Percentiles rank a stretch among this genome's conserved stretches.
Evolutionary conservation across 2,797 vertebrate species (phyloP).

Genomic region (Chelon labrosus): DNA sequence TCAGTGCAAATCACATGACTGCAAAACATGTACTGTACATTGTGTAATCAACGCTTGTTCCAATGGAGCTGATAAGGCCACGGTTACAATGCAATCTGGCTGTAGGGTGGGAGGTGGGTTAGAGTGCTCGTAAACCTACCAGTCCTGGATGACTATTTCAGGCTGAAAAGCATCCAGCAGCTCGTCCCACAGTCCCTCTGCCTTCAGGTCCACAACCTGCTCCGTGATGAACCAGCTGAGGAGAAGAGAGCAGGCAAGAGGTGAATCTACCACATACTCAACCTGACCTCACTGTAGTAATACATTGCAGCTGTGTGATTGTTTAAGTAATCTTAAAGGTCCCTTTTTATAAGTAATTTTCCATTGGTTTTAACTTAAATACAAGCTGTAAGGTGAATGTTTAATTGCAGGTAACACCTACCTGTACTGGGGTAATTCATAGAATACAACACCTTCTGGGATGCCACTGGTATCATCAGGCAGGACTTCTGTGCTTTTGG

Average conservation of each 20-base stretch:
- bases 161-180: constrained; percentile 89
- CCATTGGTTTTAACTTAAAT: background rate
- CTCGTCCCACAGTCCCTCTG: constrained; percentile 88
- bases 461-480: constrained; percentile 82
- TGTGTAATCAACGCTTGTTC: no score
- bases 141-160: constrained; percentile 86
- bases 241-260: constrained; percentile 19
- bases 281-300: no score
- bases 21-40: no score
- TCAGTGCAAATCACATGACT: no score
- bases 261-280: background rate
- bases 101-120: background rate
- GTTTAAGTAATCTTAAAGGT: no score
- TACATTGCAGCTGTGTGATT: background rate
- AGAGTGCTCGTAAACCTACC: constrained; percentile 70
- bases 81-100: no score
- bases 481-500: constrained; percentile 78
- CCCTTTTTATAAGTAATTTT: no score
- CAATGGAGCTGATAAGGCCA: background rate
- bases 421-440: constrained; percentile 75
- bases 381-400: background rate
- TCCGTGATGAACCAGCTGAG: constrained; percentile 90
- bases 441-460: constrained; percentile 80
- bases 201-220: constrained; percentile 88
- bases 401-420: constrained; percentile 33